Evolutionary conservation across 2,888 invertebrate genomes (phyloP).

Genomic region (Apamea monoglypha): DNA sequence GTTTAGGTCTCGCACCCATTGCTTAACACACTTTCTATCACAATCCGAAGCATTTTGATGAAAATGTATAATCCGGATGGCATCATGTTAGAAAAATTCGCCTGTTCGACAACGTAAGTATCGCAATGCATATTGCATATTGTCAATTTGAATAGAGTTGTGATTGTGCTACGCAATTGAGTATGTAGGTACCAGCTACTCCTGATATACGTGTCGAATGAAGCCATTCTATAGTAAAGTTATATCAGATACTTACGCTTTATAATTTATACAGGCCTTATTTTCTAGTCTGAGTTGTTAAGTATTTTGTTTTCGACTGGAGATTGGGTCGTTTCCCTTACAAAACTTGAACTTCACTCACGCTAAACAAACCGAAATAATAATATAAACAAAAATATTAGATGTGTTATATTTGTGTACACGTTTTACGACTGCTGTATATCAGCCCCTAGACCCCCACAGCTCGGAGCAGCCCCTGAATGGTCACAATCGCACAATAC

Average conservation of each 20-base stretch:
- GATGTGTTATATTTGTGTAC: slow-evolving; percentile 68
- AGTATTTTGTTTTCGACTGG: too few relatives aligned
- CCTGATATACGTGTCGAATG: too few relatives aligned
- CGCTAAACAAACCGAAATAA: slow-evolving; percentile 17
- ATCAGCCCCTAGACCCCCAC: slow-evolving; percentile 70
- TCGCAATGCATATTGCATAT: neutral
- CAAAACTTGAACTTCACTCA: neutral
- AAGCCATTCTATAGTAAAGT: neutral
- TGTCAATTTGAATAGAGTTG: neutral
- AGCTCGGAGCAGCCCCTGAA: slow-evolving; percentile 85
- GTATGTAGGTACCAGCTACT: neutral
- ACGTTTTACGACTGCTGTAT: slow-evolving; percentile 84
- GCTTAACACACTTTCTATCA: neutral
- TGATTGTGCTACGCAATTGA: neutral
- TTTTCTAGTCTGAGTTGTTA: too few relatives aligned
- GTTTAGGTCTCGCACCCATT: neutral
- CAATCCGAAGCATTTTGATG: neutral
- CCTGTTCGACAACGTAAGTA: neutral
- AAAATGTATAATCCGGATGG: neutral
- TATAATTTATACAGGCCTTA: too few relatives aligned
- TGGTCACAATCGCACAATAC: slow-evolving; percentile 79
- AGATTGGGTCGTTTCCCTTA: neutral
- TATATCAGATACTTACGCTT: too few relatives aligned
- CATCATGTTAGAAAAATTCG: neutral
- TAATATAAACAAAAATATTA: slow-evolving; percentile 65